Conservation (phyloP, 2,113 vertebrate species). For the Ranitomeya imitator region DNA sequence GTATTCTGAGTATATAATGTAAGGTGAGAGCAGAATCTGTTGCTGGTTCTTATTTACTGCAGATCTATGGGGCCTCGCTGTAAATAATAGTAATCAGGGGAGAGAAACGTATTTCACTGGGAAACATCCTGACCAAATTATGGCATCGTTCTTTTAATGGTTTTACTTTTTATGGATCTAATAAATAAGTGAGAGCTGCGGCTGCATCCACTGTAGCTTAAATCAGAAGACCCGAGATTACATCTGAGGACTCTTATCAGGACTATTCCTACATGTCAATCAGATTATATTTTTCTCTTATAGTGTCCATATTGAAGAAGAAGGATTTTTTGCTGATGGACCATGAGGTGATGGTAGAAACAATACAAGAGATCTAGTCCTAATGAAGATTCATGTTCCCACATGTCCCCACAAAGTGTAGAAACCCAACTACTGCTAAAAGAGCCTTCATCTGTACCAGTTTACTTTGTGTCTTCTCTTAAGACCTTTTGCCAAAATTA, state of each 20-base stretch:
- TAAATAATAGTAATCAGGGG: background rate
- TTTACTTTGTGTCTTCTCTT: too few relatives aligned
- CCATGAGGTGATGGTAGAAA: too few relatives aligned
- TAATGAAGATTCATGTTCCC: too few relatives aligned
- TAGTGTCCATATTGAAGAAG: background rate
- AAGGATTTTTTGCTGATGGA: too few relatives aligned
- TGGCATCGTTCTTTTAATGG: background rate
- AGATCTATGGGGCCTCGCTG: background rate
- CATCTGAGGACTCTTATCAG: background rate
- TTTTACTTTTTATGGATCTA: background rate
- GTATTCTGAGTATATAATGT: background rate
- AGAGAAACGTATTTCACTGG: background rate
- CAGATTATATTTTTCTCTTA: background rate
- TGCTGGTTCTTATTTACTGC: background rate
- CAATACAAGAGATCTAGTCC: too few relatives aligned
- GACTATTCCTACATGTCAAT: background rate
- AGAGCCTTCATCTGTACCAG: too few relatives aligned
- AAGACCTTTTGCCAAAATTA: too few relatives aligned
- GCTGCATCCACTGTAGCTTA: background rate
- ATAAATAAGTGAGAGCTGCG: constrained; percentile 8
- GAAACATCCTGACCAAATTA: background rate
- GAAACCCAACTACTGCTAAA: too few relatives aligned
- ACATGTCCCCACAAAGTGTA: too few relatives aligned
- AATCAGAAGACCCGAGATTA: background rate
- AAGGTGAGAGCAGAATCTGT: background rate